phyloP scores from a whole-genome alignment of 2,888 invertebrate species.

The Nephrocerus scutellatus region DNA sequence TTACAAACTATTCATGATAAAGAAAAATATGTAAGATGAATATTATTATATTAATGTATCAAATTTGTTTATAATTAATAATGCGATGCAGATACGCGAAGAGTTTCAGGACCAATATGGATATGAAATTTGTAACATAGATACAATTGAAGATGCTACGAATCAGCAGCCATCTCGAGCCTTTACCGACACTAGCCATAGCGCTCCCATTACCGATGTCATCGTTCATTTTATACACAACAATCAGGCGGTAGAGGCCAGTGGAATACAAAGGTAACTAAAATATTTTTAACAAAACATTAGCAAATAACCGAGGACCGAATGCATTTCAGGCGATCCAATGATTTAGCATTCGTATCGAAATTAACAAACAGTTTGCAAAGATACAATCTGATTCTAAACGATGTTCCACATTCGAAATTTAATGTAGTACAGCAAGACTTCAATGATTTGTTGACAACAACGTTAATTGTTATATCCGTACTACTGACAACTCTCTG shows the following conservation, averaged over 20 bases:
- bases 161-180: too few relatives aligned
- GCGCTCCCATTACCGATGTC: conserved; percentile 33
- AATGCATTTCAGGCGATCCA: conserved; percentile 44
- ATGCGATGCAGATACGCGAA: conserved; percentile 48
- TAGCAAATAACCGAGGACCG: too few relatives aligned
- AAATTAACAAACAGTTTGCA: conserved; percentile 46
- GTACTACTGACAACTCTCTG: conserved; percentile 52
- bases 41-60: background rate
- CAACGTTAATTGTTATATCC: conserved; percentile 51
- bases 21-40: conserved; percentile 49
- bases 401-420: conserved; percentile 48
- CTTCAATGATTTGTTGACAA: conserved; percentile 47
- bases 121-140: conserved; percentile 56
- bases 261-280: conserved; percentile 48
- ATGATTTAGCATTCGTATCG: conserved; percentile 48
- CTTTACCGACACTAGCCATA: too few relatives aligned
- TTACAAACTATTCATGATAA: conserved; percentile 27
- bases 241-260: conserved; percentile 50
- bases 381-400: conserved; percentile 43
- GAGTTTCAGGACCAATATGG: conserved; percentile 51
- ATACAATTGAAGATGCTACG: conserved; percentile 46
- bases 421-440: conserved; percentile 36
- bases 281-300: background rate
- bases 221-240: conserved; percentile 55
- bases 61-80: background rate